Evolutionary conservation across 2,113 vertebrate genomes (phyloP).

Genomic region (Sylvicapra grimmia): DNA sequence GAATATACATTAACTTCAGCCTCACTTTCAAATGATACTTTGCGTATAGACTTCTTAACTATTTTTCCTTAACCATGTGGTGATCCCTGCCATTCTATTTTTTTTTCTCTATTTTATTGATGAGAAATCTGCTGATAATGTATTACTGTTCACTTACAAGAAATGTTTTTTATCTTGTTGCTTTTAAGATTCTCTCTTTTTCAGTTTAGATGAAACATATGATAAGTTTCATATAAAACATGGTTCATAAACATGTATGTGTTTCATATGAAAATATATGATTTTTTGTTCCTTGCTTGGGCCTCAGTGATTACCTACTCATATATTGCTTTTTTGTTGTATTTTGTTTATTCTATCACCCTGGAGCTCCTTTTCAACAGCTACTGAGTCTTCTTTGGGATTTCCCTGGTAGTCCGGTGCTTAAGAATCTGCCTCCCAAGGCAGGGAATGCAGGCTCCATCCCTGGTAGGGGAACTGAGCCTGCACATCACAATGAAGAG

Average conservation of each 20-base stretch:
- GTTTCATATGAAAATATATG: background rate
- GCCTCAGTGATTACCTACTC: background rate
- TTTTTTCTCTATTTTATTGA: background rate
- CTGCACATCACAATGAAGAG: background rate
- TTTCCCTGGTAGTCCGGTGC: background rate
- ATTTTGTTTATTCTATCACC: background rate
- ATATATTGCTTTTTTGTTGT: background rate
- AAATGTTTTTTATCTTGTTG: background rate
- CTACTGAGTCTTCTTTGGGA: background rate
- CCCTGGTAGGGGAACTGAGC: background rate
- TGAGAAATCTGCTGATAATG: background rate
- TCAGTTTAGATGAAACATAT: background rate
- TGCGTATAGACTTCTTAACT: background rate
- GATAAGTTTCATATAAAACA: background rate
- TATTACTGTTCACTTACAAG: background rate
- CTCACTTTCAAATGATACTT: background rate
- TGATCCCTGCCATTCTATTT: background rate
- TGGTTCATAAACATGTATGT: background rate
- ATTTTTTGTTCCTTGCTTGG: background rate
- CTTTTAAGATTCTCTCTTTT: constrained; percentile 28
- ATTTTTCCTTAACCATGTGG: background rate
- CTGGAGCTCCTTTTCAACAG: background rate
- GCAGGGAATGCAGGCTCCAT: background rate
- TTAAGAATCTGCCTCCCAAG: background rate
- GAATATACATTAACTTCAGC: background rate